These are phyloP conservation scores for Papilio xuthus DNA, from an alignment of 1,140 invertebrate species.

Conservation along the genomic window DNA sequence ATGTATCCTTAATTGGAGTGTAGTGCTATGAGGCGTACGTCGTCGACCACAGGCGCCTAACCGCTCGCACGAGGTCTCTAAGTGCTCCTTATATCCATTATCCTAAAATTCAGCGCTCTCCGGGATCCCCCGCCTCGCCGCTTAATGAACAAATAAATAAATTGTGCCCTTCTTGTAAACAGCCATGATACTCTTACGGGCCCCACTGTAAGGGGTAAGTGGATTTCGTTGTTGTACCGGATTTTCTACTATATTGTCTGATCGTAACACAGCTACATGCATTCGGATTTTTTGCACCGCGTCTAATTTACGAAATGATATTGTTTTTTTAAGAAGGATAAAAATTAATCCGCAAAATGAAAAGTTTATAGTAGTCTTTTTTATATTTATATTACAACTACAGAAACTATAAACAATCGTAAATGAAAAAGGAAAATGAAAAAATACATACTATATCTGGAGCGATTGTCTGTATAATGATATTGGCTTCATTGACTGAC, in stretches of 20 bases:
- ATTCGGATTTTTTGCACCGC: slow-evolving; percentile 7
- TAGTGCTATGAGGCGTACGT: background rate
- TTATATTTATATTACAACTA: background rate
- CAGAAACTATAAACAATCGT: background rate
- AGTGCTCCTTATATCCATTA: slow-evolving; percentile 69
- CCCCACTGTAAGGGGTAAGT: slow-evolving; percentile 78
- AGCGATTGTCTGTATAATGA: too few species aligned
- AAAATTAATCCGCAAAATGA: too few species aligned
- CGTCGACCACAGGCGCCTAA: slow-evolving; percentile 50
- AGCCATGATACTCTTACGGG: slow-evolving; percentile 64
- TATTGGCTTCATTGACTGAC: too few species aligned
- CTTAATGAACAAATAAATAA: slow-evolving; percentile 81
- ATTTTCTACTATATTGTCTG: slow-evolving; percentile 66
- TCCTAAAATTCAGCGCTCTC: slow-evolving; percentile 75
- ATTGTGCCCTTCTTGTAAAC: slow-evolving; percentile 79
- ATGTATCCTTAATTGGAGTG: background rate
- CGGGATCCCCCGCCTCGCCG: slow-evolving; percentile 69
- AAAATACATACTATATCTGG: background rate
- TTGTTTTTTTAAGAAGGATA: slow-evolving; percentile 5
- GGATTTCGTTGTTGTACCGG: slow-evolving; percentile 78
- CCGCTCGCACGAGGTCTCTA: slow-evolving; percentile 58
- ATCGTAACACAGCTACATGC: slow-evolving; percentile 43
- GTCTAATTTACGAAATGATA: background rate
- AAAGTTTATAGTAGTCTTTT: too few species aligned
- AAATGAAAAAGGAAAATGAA: background rate